These are phyloP conservation scores for Lithodes maja DNA, from an alignment of 2,888 invertebrate species.

Conservation along the genomic window DNA sequence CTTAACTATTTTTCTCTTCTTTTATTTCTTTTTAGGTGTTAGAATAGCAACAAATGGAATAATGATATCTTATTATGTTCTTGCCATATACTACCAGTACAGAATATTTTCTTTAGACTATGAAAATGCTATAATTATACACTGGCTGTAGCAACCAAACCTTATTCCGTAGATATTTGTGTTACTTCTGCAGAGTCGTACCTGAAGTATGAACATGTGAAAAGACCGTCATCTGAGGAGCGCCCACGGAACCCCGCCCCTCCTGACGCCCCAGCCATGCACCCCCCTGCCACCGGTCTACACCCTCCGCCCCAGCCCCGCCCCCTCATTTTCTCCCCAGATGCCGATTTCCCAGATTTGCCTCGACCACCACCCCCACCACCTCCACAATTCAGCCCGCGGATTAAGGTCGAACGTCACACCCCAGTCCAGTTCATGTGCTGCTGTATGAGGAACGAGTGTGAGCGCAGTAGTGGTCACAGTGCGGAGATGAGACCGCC, in stretches of 20 bases:
- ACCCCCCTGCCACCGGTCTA: constrained; percentile 50
- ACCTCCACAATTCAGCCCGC: constrained; percentile 68
- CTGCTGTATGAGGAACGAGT: constrained; percentile 70
- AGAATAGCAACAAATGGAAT: too few relatives aligned
- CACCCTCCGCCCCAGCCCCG: constrained; percentile 64
- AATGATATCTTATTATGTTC: too few relatives aligned
- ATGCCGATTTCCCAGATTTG: constrained; percentile 64
- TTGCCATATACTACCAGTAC: too few relatives aligned
- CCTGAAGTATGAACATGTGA: constrained; percentile 67
- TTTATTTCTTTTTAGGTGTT: too few relatives aligned
- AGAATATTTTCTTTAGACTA: too few relatives aligned
- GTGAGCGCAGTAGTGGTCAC: constrained; percentile 63
- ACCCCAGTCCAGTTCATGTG: constrained; percentile 68
- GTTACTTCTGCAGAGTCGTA: constrained; percentile 43
- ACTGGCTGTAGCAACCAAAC: too few relatives aligned
- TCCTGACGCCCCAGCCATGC: constrained; percentile 59
- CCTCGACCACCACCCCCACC: constrained; percentile 69
- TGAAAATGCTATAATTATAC: too few relatives aligned
- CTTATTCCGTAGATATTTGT: too few relatives aligned
- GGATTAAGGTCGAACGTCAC: constrained; percentile 68
- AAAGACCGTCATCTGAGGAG: constrained; percentile 69
- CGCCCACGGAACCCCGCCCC: constrained; percentile 70
- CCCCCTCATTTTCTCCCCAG: constrained; percentile 67
- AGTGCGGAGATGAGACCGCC: constrained; percentile 61
- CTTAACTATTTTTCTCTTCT: too few relatives aligned